A percentile compares a stretch with the other conserved stretches of the same genome.
Conservation (phyloP, 2,113 vertebrate genomes). For the Podarcis muralis region DNA sequence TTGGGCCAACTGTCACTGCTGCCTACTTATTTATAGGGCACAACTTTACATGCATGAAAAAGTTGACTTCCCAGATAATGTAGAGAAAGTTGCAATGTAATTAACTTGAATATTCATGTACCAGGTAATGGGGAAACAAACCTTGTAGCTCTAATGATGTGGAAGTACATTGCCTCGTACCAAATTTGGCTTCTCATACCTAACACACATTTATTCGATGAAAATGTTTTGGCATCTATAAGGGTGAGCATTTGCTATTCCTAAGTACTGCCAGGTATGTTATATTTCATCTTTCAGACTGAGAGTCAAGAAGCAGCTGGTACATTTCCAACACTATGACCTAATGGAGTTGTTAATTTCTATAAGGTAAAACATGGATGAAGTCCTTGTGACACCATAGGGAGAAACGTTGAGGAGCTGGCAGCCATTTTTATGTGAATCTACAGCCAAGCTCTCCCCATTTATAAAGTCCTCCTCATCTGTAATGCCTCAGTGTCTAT, state of each 20-base stretch:
- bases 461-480: no score
- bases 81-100: neutral
- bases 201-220: neutral
- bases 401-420: neutral
- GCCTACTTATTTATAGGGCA: neutral
- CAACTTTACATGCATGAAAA: neutral
- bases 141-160: neutral
- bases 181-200: neutral
- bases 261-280: neutral
- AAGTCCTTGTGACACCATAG: neutral
- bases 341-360: neutral
- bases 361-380: neutral
- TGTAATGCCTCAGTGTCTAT: no score
- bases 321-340: neutral
- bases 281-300: neutral
- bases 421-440: neutral
- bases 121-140: neutral
- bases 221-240: neutral
- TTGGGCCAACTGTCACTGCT: neutral
- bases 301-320: neutral
- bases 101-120: neutral
- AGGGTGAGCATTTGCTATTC: neutral
- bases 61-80: neutral
- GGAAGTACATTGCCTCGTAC: neutral
- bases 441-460: neutral